Conservation (phyloP, 2,797 vertebrate genomes). For the Sphaeramia orbicularis region DNA sequence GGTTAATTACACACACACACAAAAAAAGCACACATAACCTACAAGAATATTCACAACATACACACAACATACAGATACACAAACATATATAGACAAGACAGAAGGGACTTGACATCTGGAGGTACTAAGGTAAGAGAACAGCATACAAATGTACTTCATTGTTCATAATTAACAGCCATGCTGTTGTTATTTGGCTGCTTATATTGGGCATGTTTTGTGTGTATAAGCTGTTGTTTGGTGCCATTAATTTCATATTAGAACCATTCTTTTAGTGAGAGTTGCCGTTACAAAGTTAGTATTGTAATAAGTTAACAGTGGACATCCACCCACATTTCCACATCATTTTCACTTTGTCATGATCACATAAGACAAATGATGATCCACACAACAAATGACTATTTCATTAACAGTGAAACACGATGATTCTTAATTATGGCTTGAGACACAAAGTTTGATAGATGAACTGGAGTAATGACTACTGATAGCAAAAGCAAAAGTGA, state of each 20-base stretch:
- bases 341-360: constrained; percentile 21
- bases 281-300: constrained; percentile 11
- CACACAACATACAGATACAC: no score
- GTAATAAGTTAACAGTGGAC: neutral
- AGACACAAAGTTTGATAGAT: constrained; percentile 38
- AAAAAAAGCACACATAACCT: no score
- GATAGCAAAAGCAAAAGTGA: constrained; percentile 35
- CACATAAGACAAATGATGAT: constrained; percentile 49
- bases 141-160: neutral
- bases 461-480: constrained; percentile 40
- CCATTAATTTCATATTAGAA: no score
- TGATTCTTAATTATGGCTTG: constrained; percentile 31
- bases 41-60: no score
- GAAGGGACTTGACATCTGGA: no score
- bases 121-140: no score
- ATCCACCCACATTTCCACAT: constrained; percentile 15
- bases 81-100: no score
- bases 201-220: neutral
- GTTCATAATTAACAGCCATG: no score
- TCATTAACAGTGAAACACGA: constrained; percentile 45
- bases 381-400: constrained; percentile 42
- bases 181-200: neutral
- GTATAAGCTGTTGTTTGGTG: neutral
- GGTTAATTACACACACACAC: no score
- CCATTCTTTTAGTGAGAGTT: no score